Evolutionary conservation across 2,888 invertebrate species (phyloP), one percentile per base, ranked within the genome.

Genomic region (Drosophila mettleri): DNA sequence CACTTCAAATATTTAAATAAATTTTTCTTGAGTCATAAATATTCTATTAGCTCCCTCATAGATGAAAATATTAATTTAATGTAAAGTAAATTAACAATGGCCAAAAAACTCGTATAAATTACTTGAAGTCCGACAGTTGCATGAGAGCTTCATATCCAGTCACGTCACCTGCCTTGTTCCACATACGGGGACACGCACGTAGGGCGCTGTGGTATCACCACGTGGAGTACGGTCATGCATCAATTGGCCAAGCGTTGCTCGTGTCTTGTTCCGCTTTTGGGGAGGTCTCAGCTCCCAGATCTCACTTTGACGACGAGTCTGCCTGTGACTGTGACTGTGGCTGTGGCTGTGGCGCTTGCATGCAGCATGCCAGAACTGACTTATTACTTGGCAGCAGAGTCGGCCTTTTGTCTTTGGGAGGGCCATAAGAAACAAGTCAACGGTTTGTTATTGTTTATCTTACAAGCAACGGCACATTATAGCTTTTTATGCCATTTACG

Each of bases 401-500:
- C 41, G 64, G 59, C 54, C 62, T 53, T 78, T 80, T 71, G 84
- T 80, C 69, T 74, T 69, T 64, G 67, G 52, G 27, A 46, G 68
- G 69, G 52, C 43, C 43, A 34, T 48, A 83, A 77, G 62, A 69
- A 76, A 79, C 65, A 69, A 71, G 63, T 55, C 63, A 59, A 72
- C 75, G 62, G 55, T 63, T 75, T 88, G 78, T 80, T 83, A 80
- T 86, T 85, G 88, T 86, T 88, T 86, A 84, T 85, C 85, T 72
- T 61, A 71, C 68, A 80, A 71, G 86, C 71, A 76, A 66, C 72
- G 69, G 67, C 53, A 78, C 86, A 88, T 85, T 84, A 83, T 88
- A 76, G 81, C 81, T 80, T 88, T 88, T 86, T 88, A 88, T 85
- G 76, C 72, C 87, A 80, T 74, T 86, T 88, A 88, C 88, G 88